Evolutionary conservation across 2,888 invertebrate species (phyloP).

Genomic region (Cryptus armator): DNA sequence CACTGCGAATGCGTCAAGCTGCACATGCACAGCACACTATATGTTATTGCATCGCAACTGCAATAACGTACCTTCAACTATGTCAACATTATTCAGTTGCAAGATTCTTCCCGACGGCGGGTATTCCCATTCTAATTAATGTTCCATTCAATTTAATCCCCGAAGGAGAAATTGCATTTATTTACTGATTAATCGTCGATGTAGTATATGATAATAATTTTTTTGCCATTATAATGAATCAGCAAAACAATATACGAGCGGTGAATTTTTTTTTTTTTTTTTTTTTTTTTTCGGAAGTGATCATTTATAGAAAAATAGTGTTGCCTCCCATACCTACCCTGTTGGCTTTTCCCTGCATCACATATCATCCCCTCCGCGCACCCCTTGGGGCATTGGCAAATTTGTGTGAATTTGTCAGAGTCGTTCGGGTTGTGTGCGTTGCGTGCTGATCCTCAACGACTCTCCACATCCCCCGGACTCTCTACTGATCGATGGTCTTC

Average conservation of each 20-base stretch:
- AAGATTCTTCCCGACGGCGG: neutral
- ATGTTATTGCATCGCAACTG: slow-evolving; percentile 3
- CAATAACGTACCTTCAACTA: neutral
- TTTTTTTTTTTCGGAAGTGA: neutral
- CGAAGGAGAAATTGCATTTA: neutral
- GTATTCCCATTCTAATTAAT: neutral
- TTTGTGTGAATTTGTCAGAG: slow-evolving; percentile 52
- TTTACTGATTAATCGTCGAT: neutral
- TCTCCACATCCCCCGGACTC: slow-evolving; percentile 9
- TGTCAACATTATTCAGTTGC: slow-evolving; percentile 3
- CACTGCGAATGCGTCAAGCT: neutral
- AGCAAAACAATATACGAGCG: neutral
- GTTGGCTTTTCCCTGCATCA: slow-evolving; percentile 20
- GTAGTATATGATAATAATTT: neutral
- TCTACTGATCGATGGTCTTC: slow-evolving; percentile 53
- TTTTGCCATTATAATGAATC: too few species aligned
- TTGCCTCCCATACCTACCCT: neutral
- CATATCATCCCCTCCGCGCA: slow-evolving; percentile 17
- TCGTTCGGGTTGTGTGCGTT: slow-evolving; percentile 17
- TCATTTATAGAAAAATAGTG: neutral
- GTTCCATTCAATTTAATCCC: neutral
- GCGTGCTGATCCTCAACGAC: slow-evolving; percentile 31
- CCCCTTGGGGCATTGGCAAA: slow-evolving; percentile 39
- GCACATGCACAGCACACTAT: neutral
- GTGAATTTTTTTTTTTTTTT: neutral